Evolutionary conservation across 2,797 vertebrate species (phyloP).

Genomic region (Selene dorsalis): DNA sequence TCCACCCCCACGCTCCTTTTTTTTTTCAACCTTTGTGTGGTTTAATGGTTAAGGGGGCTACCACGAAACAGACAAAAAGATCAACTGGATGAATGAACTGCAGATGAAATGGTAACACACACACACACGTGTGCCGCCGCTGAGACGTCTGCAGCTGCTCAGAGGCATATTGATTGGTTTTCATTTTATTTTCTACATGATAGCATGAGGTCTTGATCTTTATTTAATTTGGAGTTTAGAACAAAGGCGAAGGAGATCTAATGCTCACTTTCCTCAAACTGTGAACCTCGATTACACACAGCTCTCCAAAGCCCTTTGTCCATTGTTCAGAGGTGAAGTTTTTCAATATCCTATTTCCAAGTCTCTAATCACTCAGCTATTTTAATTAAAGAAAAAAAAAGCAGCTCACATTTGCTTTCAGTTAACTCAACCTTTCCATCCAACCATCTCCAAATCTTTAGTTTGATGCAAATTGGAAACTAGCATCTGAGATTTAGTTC

Average conservation of each 20-base stretch:
- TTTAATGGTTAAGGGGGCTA: conserved; percentile 43
- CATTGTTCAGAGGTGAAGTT: neutral
- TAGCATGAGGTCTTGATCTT: neutral
- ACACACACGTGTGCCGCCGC: neutral
- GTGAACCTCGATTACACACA: conserved; percentile 4
- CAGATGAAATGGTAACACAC: conserved; percentile 31
- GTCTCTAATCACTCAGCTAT: neutral
- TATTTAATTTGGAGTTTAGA: conserved; percentile 28
- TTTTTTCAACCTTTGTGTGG: conserved; percentile 25
- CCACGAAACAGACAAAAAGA: conserved; percentile 25
- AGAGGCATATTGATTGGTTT: conserved; percentile 33
- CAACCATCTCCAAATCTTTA: neutral
- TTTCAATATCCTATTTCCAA: conserved; percentile 26
- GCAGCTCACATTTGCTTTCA: neutral
- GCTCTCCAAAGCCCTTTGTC: neutral
- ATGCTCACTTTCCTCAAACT: conserved; percentile 24
- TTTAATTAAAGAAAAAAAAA: neutral
- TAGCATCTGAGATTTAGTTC: too few relatives aligned
- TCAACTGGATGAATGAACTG: conserved; percentile 26
- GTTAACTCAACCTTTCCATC: neutral
- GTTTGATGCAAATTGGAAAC: too few relatives aligned
- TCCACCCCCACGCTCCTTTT: conserved; percentile 29
- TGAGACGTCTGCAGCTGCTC: conserved; percentile 29
- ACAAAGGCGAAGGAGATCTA: conserved; percentile 22
- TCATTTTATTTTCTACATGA: conserved; percentile 20